phyloP scores from a whole-genome alignment of 2,113 vertebrate species.

The Semicossyphus pulcher region DNA sequence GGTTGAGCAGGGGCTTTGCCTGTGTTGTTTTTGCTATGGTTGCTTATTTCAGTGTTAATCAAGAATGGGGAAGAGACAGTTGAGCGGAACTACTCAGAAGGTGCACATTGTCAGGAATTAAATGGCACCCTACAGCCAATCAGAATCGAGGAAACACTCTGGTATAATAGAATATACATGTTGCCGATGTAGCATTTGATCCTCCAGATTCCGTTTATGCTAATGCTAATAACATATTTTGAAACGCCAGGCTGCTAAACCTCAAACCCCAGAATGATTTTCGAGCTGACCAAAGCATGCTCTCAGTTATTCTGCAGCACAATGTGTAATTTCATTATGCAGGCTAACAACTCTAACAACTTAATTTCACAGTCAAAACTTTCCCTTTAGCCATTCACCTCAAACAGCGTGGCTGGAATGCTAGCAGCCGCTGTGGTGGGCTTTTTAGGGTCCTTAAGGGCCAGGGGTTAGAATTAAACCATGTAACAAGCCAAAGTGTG shows the following conservation, averaged over 20 bases:
- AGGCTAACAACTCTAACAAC: slow-evolving; percentile 37
- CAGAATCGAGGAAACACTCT: no score
- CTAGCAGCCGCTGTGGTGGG: slow-evolving; percentile 68
- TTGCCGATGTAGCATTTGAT: background rate
- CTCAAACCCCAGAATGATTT: slow-evolving; percentile 31
- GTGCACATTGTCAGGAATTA: no score
- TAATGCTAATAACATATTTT: slow-evolving; percentile 3
- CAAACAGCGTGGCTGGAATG: slow-evolving; percentile 56
- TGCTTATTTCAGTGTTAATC: no score
- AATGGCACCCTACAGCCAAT: no score
- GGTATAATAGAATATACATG: no score
- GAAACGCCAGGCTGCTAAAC: background rate
- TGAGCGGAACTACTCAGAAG: no score
- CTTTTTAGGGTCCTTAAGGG: slow-evolving; percentile 64
- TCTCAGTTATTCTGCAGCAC: slow-evolving; percentile 6
- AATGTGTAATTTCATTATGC: slow-evolving; percentile 25
- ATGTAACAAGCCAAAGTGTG: slow-evolving; percentile 62
- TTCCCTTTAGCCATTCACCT: slow-evolving; percentile 56
- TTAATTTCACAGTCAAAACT: slow-evolving; percentile 50
- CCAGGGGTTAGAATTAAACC: slow-evolving; percentile 67
- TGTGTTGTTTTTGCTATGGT: no score
- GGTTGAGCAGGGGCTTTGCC: no score
- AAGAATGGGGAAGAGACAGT: no score
- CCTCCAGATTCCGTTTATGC: background rate
- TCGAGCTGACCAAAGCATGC: slow-evolving; percentile 5